A percentile compares a stretch with the other conserved stretches of the same genome.
These are phyloP conservation scores for Chrysochloris asiatica DNA, from an alignment of 2,113 vertebrate genomes.

Conservation along the genomic window DNA sequence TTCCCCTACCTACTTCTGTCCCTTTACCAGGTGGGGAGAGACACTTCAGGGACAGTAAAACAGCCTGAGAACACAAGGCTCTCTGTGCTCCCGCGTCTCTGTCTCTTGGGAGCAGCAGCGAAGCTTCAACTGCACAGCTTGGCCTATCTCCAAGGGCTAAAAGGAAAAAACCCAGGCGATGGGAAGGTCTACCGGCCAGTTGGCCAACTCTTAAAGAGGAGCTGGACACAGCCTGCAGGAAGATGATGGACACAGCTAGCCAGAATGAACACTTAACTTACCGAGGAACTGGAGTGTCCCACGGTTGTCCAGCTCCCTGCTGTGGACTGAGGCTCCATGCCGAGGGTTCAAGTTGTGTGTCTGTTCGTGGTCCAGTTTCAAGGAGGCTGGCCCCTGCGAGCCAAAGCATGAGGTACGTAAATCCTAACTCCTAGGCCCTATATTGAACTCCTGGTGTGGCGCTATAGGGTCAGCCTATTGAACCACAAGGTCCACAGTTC, in stretches of 20 bases:
- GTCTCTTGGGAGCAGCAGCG: background rate
- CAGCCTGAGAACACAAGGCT: background rate
- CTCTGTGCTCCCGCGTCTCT: background rate
- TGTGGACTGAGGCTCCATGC: background rate
- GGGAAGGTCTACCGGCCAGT: background rate
- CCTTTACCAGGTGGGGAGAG: background rate
- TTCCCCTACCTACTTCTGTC: background rate
- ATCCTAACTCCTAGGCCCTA: too few species aligned
- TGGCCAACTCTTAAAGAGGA: background rate
- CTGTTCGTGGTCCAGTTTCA: background rate
- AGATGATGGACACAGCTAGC: background rate
- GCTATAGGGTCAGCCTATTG: too few species aligned
- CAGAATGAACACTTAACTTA: background rate
- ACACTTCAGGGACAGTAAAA: too few species aligned
- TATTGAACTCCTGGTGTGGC: too few species aligned
- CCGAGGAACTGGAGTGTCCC: background rate
- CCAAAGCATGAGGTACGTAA: background rate
- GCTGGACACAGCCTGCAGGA: background rate
- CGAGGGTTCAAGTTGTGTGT: background rate
- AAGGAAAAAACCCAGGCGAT: background rate
- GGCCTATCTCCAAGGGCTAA: background rate
- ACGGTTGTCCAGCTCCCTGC: background rate
- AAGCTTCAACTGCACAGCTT: background rate
- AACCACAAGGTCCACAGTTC: too few species aligned
- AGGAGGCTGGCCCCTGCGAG: background rate